phyloP scores from a whole-genome alignment of 2,888 invertebrate species.

The Drosophila meridiana region DNA sequence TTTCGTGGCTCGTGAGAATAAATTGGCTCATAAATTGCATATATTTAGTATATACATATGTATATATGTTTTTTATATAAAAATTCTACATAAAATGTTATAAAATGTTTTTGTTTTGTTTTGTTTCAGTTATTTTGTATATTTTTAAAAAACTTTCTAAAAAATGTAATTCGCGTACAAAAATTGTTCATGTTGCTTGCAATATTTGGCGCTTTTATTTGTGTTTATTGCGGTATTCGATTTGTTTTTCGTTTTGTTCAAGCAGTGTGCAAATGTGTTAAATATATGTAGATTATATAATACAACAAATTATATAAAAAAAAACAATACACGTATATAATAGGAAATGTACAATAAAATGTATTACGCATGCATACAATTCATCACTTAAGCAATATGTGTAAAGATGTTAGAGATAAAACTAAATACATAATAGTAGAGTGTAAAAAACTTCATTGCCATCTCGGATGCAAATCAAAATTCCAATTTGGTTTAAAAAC shows the following conservation, averaged over 20 bases:
- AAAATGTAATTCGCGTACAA: slow-evolving; percentile 54
- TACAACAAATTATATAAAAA: slow-evolving; percentile 33
- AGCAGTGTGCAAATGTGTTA: slow-evolving; percentile 31
- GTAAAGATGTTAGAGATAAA: slow-evolving; percentile 42
- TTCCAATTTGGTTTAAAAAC: slow-evolving; percentile 69
- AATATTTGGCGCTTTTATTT: slow-evolving; percentile 72
- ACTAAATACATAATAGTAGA: slow-evolving; percentile 36
- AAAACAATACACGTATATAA: slow-evolving; percentile 34
- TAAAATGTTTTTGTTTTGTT: slow-evolving; percentile 54
- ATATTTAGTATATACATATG: slow-evolving; percentile 32
- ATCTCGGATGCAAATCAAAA: slow-evolving; percentile 69
- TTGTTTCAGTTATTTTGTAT: slow-evolving; percentile 40
- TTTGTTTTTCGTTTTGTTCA: slow-evolving; percentile 28
- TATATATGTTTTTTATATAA: slow-evolving; percentile 55
- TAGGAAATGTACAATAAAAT: slow-evolving; percentile 63
- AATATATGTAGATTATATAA: slow-evolving; percentile 18
- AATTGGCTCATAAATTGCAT: slow-evolving; percentile 72
- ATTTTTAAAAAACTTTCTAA: slow-evolving; percentile 58
- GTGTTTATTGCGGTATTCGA: slow-evolving; percentile 27
- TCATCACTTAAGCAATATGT: slow-evolving; percentile 43
- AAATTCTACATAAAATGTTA: slow-evolving; percentile 72
- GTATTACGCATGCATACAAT: slow-evolving; percentile 56
- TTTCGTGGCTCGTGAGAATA: slow-evolving; percentile 74
- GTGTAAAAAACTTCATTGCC: slow-evolving; percentile 40
- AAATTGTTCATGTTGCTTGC: slow-evolving; percentile 64